These are phyloP conservation scores for Anticlea derivata DNA, from an alignment of 2,888 invertebrate genomes.

Conservation along the genomic window DNA sequence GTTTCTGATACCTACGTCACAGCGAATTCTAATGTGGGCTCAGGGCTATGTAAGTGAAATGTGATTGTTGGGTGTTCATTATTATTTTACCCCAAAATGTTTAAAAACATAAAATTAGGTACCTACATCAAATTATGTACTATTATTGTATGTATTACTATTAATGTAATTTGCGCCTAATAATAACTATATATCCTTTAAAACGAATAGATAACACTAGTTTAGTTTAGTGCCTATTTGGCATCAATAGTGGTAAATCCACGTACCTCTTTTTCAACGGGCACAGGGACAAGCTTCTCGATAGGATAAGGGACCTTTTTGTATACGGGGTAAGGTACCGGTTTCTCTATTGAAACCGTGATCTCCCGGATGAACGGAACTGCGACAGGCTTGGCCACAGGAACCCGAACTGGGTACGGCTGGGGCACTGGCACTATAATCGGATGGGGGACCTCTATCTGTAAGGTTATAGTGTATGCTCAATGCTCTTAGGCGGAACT, in stretches of 20 bases:
- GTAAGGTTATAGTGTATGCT: conserved; percentile 51
- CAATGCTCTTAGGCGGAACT: conserved; percentile 2
- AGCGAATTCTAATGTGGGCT: no score
- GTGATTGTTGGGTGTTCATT: no score
- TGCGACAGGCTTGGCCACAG: conserved; percentile 88
- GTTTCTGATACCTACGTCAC: no score
- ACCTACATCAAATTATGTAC: conserved; percentile 1
- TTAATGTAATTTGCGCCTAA: no score
- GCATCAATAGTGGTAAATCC: conserved; percentile 24
- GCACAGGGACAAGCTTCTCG: conserved; percentile 88
- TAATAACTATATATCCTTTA: no score
- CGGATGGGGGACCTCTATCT: conserved; percentile 89
- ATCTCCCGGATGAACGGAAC: conserved; percentile 86
- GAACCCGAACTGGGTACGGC: conserved; percentile 90
- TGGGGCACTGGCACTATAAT: conserved; percentile 90
- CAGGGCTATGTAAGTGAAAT: no score
- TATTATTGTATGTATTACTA: no score
- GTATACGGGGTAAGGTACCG: conserved; percentile 88
- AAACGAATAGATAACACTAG: neutral
- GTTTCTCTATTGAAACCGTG: conserved; percentile 83
- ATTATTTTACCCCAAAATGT: neutral
- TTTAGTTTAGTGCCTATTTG: neutral
- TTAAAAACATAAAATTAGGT: neutral
- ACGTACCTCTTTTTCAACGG: conserved; percentile 88
- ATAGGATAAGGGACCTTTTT: conserved; percentile 89